Evolutionary conservation across 1,140 invertebrate species (phyloP).

Genomic region (Ips typographus): DNA sequence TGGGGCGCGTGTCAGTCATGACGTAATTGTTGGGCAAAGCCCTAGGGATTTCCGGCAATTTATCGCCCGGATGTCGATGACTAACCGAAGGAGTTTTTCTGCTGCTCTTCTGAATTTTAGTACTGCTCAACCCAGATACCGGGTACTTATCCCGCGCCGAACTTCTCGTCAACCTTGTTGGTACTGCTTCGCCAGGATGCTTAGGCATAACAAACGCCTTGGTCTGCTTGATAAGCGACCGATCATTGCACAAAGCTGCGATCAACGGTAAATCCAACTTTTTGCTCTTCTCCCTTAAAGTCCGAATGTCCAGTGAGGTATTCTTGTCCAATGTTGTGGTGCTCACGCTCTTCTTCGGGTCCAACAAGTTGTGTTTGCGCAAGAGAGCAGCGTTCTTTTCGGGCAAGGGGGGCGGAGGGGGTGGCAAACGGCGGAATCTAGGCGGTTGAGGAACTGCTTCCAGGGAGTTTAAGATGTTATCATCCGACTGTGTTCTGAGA

Average conservation of each 20-base stretch:
- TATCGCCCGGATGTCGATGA: slow-evolving; percentile 63
- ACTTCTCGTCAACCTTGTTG: slow-evolving; percentile 39
- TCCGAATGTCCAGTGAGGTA: slow-evolving; percentile 69
- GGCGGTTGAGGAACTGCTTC: slow-evolving; percentile 55
- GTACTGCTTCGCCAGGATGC: slow-evolving; percentile 54
- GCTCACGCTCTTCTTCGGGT: slow-evolving; percentile 29
- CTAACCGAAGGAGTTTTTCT: slow-evolving; percentile 58
- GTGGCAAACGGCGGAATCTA: slow-evolving; percentile 66
- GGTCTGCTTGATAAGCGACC: slow-evolving; percentile 79
- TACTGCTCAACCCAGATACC: slow-evolving; percentile 62
- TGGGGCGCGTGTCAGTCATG: slow-evolving; percentile 47
- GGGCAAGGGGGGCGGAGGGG: slow-evolving; percentile 67
- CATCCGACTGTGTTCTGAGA: slow-evolving; percentile 70
- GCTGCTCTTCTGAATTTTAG: slow-evolving; percentile 59
- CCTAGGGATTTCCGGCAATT: slow-evolving; percentile 54
- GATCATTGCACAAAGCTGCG: slow-evolving; percentile 85
- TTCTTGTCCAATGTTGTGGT: slow-evolving; percentile 16
- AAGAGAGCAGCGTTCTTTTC: slow-evolving; percentile 30
- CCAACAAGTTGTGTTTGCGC: slow-evolving; percentile 30
- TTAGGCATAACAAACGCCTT: slow-evolving; percentile 78
- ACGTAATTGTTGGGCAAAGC: slow-evolving; percentile 52
- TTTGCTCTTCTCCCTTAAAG: slow-evolving; percentile 81
- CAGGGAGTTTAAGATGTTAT: slow-evolving; percentile 70
- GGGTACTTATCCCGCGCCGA: slow-evolving; percentile 59
- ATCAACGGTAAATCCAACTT: slow-evolving; percentile 86